These are phyloP conservation scores for Macrochelys suwanniensis DNA, from an alignment of 2,797 vertebrate species.

Conservation along the genomic window DNA sequence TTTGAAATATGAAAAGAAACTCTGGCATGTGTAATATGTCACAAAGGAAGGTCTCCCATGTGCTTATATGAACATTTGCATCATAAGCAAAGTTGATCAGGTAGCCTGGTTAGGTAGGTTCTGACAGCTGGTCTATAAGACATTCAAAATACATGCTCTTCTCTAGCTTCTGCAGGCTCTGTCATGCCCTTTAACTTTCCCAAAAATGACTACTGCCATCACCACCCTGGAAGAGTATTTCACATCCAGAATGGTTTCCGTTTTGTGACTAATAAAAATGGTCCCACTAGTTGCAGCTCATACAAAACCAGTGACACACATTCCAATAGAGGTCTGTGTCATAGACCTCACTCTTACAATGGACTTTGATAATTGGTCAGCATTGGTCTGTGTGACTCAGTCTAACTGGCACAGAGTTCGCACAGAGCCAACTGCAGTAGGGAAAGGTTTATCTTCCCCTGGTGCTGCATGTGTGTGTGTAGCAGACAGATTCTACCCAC, in stretches of 20 bases:
- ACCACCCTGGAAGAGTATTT: neutral
- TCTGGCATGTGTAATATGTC: neutral
- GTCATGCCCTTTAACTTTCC: neutral
- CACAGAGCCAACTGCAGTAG: too few species aligned
- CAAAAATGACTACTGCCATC: accelerated
- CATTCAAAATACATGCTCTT: neutral
- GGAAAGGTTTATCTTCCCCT: neutral
- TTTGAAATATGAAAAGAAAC: neutral
- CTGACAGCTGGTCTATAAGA: neutral
- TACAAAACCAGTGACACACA: neutral
- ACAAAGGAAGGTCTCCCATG: neutral
- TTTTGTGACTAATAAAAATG: neutral
- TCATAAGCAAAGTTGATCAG: accelerated
- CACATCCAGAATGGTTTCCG: neutral
- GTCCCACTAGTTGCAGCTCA: neutral
- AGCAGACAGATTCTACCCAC: neutral
- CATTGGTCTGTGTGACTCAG: neutral
- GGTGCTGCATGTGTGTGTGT: neutral
- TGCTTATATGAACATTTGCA: neutral
- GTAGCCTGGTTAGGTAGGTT: neutral
- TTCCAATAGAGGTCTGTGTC: neutral
- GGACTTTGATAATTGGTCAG: too few species aligned
- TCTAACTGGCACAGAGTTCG: neutral
- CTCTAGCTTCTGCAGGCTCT: neutral
- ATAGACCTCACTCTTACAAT: neutral